Base-by-base conservation (phyloP, 2,797 vertebrate genomes). In the Pempheris klunzingeri region DNA sequence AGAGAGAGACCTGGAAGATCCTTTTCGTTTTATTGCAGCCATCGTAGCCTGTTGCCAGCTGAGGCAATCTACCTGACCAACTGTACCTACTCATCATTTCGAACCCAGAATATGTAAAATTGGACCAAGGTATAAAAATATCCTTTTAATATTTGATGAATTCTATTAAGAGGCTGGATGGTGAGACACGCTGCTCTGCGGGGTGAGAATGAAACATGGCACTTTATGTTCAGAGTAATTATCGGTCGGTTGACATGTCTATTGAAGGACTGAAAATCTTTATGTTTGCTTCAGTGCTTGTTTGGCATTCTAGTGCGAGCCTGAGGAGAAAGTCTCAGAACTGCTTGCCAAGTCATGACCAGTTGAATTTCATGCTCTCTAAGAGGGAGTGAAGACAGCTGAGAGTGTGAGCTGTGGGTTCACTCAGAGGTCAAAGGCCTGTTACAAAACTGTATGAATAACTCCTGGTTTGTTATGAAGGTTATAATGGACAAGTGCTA, bases 231-330 rank as follows among this genome's bases (percentile, higher is more conserved):
- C 26, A 61, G 20, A 64, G 36, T n/a, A 44, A 55, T 71, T 52
- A 60, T 28, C 4, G 14, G 22, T 63, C 20, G 5, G 34, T 12
- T 68, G 34, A 67, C 13, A 75, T 41, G 15, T 65, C 63, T 60
- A 30, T 64, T 39, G 46, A 71, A 52, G 17, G 34, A 57, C 22
- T 65, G 44, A 54, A 66, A 69, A 62, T 52, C 50, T 53, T 44
- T 67, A 30, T 10, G 0, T 50, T 4, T 38, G 18, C 64, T 53
- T 63, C 22, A 63, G 66, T 5, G 20, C 57, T 24, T 30, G 4
- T 70, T 73, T 59, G 80, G 24, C 17, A 78, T 80, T 55, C 65
- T 46, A 77, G 28, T 47, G 17, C 65, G 32, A 43, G 3, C 26
- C 28, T 32, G 43, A 59, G 30, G 41, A 60, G 55, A 65, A 34